Evolutionary conservation across 92 coral and sea anemone species (phyloP).

Genomic region (Porites lobata): DNA sequence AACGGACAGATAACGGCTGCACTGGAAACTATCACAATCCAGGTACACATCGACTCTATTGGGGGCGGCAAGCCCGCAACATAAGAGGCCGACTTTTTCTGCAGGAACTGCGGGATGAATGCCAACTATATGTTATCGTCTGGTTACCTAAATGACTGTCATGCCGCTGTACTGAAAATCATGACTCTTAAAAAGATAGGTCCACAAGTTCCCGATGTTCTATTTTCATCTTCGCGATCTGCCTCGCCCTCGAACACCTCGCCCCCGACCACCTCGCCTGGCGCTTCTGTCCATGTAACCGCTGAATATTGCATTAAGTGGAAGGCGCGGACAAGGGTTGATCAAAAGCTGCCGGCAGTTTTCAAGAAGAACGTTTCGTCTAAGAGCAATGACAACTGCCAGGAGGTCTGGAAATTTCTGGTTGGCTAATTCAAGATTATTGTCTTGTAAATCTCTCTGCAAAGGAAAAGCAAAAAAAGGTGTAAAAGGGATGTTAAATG

Average conservation of each 20-base stretch:
- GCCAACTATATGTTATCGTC: too few relatives aligned
- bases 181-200: neutral
- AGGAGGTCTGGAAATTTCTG: conserved; percentile 67
- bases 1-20: too few relatives aligned
- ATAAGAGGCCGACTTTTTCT: too few relatives aligned
- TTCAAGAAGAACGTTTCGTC: conserved; percentile 65
- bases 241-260: conserved; percentile 33
- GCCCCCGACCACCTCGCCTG: conserved; percentile 36
- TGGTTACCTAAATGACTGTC: neutral
- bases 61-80: too few relatives aligned
- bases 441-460: conserved; percentile 20
- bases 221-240: neutral
- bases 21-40: too few relatives aligned
- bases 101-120: too few relatives aligned
- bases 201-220: neutral
- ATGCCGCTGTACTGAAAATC: neutral
- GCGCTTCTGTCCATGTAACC: conserved; percentile 66
- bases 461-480: neutral
- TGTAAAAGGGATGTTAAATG: neutral
- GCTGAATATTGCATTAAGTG: conserved; percentile 82
- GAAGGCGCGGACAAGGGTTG: conserved; percentile 90
- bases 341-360: conserved; percentile 78
- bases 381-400: conserved; percentile 65
- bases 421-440: conserved; percentile 61
- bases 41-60: too few relatives aligned